phyloP scores from a whole-genome alignment of 2,888 invertebrate genomes.

The Limnephilus rhombicus region DNA sequence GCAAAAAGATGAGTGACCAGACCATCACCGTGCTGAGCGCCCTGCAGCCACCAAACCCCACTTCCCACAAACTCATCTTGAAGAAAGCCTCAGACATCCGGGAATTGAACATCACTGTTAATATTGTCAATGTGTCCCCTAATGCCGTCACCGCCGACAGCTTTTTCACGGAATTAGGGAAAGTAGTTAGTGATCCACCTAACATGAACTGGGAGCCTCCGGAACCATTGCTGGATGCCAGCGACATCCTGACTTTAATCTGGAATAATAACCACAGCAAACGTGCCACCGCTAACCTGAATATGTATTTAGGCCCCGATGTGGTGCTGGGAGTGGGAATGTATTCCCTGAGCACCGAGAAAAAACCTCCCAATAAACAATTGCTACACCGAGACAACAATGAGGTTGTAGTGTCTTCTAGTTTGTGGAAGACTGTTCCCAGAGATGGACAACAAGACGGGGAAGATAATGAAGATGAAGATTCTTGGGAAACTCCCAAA shows the following conservation, averaged over 20 bases:
- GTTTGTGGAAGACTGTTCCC: constrained; percentile 63
- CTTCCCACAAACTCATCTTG: constrained; percentile 73
- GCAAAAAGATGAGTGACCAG: constrained; percentile 75
- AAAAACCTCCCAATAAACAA: constrained; percentile 72
- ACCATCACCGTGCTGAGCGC: constrained; percentile 75
- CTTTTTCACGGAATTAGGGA: constrained; percentile 73
- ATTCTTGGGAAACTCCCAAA: background rate
- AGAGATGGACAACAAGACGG: constrained; percentile 69
- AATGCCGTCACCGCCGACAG: constrained; percentile 69
- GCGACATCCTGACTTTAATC: constrained; percentile 76
- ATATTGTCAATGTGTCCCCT: constrained; percentile 76
- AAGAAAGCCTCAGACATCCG: constrained; percentile 82
- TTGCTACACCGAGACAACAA: constrained; percentile 76
- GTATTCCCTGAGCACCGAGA: constrained; percentile 76
- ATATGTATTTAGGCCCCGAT: constrained; percentile 79
- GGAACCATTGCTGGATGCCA: constrained; percentile 72
- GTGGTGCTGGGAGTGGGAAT: constrained; percentile 80
- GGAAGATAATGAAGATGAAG: constrained; percentile 61
- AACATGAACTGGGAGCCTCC: constrained; percentile 69
- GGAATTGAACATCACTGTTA: constrained; percentile 80
- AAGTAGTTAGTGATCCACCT: constrained; percentile 69
- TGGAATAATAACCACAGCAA: constrained; percentile 81
- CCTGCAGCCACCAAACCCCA: constrained; percentile 73
- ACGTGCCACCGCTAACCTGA: constrained; percentile 79
- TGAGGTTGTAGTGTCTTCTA: constrained; percentile 74